These are phyloP conservation scores for Trilocha varians DNA, from an alignment of 2,888 invertebrate genomes.

Conservation along the genomic window DNA sequence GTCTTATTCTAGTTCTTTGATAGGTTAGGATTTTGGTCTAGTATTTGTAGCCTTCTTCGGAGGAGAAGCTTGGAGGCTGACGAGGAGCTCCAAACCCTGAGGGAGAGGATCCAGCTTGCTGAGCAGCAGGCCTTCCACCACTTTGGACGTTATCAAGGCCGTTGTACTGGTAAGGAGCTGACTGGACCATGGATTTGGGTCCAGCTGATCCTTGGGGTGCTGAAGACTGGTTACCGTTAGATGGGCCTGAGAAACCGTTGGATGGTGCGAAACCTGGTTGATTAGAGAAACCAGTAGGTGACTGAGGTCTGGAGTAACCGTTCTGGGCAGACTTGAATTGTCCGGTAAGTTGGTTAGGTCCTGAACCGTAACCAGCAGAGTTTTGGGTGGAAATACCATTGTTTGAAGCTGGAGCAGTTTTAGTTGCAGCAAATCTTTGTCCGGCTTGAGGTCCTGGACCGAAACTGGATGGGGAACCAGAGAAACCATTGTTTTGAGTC, in stretches of 20 bases:
- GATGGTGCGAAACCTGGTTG: neutral
- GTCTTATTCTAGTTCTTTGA: conserved; percentile 12
- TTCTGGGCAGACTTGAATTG: too few species aligned
- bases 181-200: conserved; percentile 15
- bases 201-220: conserved; percentile 9
- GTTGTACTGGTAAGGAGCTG: conserved; percentile 31
- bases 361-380: neutral
- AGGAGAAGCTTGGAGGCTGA: conserved; percentile 57
- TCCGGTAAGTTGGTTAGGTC: neutral
- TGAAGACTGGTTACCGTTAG: conserved; percentile 3
- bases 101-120: neutral
- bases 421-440: too few species aligned
- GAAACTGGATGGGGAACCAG: neutral
- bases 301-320: too few species aligned
- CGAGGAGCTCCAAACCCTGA: conserved; percentile 48
- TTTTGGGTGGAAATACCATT: too few species aligned
- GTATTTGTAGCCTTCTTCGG: conserved; percentile 62
- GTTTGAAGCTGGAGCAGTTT: too few species aligned
- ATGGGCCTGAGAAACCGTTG: conserved; percentile 3
- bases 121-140: neutral
- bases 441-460: neutral
- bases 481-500: neutral
- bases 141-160: conserved; percentile 17
- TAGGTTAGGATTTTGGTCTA: conserved; percentile 40
- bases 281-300: conserved; percentile 1